Evolutionary conservation across 1,140 invertebrate species (phyloP), one percentile per base, ranked within the genome.

Genomic region (Drosophila leontia): DNA sequence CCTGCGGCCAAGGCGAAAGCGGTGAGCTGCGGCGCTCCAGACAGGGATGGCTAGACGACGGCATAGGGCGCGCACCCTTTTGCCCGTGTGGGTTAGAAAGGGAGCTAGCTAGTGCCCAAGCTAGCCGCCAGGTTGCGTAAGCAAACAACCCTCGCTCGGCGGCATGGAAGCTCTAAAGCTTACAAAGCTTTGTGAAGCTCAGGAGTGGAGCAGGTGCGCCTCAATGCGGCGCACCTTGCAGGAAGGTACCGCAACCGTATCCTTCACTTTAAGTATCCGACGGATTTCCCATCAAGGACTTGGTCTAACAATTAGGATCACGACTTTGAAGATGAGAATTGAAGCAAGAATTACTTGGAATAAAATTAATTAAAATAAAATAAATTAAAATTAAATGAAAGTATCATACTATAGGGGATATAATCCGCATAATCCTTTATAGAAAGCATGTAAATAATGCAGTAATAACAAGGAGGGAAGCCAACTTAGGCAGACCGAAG

Each of bases 101-200:
- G 51, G 67, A 81, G 69, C 76, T 51, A 70, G 45, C 44, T 50
- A 48, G 29, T 13, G 42, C 17, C 47, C 32, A 63, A 26, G 53
- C 13, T 35, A 55, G 53, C 53, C 53, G 34, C 51, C 35, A 56
- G 13, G 35, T 44, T 47, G 51, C 37, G 45, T 62, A 55, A 47
- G 44, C 32, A 72, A 60, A 41, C 81, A 80, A 77, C 81, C 82
- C 82, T 65, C 42, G 47, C 60, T 13, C 23, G 17, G 4, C 15
- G 8, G 4, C 2, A 7, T 3, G 37, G 13, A 53, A 80, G 65
- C 56, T 29, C 19, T 5, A 83, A 69, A 77, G 68, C 71, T 75
- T 37, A 7, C 4, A 32, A 53, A 83, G 76, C 76, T 76, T 26
- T 37, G 0, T 0, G 8, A 56, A 56, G 53, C 35, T 56, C 53